Evolutionary conservation across 2,113 vertebrate species (phyloP).

Genomic region (Caranx melampygus): DNA sequence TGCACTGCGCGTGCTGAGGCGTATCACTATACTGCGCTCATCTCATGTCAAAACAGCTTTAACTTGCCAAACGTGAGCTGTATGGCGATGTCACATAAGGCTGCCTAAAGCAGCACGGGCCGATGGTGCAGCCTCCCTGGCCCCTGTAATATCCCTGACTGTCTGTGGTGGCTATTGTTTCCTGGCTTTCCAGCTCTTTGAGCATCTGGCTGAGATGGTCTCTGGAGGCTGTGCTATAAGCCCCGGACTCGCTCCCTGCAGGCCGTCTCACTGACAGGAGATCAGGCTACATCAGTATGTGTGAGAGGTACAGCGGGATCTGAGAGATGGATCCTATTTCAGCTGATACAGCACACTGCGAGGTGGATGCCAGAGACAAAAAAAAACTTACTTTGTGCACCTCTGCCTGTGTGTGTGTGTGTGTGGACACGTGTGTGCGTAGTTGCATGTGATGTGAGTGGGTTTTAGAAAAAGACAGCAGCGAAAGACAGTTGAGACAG

Average conservation of each 20-base stretch:
- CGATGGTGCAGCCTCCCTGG: slow-evolving; percentile 16
- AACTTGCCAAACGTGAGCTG: slow-evolving; percentile 54
- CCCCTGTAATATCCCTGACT: slow-evolving; percentile 41
- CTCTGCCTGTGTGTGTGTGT: slow-evolving; percentile 21
- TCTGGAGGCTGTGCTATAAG: slow-evolving; percentile 71
- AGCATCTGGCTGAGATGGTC: slow-evolving; percentile 72
- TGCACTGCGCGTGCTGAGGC: slow-evolving; percentile 31
- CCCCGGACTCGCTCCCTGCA: slow-evolving; percentile 71
- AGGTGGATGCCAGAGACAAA: slow-evolving; percentile 68
- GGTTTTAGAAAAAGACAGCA: slow-evolving; percentile 59
- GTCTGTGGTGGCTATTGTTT: slow-evolving; percentile 65
- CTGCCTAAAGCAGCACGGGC: slow-evolving; percentile 17
- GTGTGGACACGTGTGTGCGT: slow-evolving; percentile 30
- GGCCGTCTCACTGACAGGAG: slow-evolving; percentile 77
- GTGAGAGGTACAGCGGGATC: slow-evolving; percentile 79
- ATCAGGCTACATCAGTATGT: slow-evolving; percentile 82
- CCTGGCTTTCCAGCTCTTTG: slow-evolving; percentile 63
- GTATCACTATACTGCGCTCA: slow-evolving; percentile 24
- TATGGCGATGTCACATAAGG: slow-evolving; percentile 57
- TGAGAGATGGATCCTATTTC: slow-evolving; percentile 81
- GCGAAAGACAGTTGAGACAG: slow-evolving; percentile 52
- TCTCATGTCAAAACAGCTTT: slow-evolving; percentile 58
- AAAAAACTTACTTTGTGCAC: slow-evolving; percentile 60
- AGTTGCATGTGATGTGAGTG: slow-evolving; percentile 48
- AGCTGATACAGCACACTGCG: slow-evolving; percentile 82